Conservation (phyloP, 2,797 vertebrate genomes). For the Gambelia wislizenii region DNA sequence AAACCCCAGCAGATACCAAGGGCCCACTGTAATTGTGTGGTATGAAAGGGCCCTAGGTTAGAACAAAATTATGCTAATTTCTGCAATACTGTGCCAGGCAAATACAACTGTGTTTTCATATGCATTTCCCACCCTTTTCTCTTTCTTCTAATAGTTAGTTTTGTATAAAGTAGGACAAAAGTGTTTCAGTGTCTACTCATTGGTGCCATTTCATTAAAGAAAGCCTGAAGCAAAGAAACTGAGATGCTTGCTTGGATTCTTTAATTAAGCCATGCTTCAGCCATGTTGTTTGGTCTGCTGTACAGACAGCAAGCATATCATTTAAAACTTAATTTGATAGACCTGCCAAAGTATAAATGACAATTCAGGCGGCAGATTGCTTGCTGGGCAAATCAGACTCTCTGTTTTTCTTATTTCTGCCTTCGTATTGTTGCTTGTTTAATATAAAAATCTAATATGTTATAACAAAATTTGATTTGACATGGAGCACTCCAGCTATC, state of each 20-base stretch:
- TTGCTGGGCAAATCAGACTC: slow-evolving; percentile 6
- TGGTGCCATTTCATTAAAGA: not conserved
- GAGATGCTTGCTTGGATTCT: slow-evolving; percentile 26
- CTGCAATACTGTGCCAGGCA: not conserved
- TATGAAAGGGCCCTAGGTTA: not conserved
- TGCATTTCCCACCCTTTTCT: not conserved
- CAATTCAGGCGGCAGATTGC: slow-evolving; percentile 5
- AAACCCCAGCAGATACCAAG: too few relatives aligned
- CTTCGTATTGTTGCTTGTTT: not conserved
- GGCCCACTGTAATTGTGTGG: too few relatives aligned
- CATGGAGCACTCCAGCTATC: not conserved
- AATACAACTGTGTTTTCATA: not conserved
- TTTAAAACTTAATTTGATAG: slow-evolving; percentile 48
- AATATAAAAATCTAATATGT: not conserved
- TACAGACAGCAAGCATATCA: slow-evolving; percentile 25
- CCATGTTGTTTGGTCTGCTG: slow-evolving; percentile 2
- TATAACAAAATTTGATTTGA: slow-evolving; percentile 1
- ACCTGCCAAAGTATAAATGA: slow-evolving; percentile 23
- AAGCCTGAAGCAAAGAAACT: not conserved
- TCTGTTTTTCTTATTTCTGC: slow-evolving; percentile 16
- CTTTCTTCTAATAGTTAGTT: slow-evolving; percentile 1
- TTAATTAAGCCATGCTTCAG: slow-evolving; percentile 42
- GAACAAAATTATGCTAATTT: not conserved
- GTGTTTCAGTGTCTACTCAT: not conserved
- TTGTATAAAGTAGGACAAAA: not conserved